phyloP scores from a whole-genome alignment of 2,113 vertebrate species.

The Odontesthes bonariensis region DNA sequence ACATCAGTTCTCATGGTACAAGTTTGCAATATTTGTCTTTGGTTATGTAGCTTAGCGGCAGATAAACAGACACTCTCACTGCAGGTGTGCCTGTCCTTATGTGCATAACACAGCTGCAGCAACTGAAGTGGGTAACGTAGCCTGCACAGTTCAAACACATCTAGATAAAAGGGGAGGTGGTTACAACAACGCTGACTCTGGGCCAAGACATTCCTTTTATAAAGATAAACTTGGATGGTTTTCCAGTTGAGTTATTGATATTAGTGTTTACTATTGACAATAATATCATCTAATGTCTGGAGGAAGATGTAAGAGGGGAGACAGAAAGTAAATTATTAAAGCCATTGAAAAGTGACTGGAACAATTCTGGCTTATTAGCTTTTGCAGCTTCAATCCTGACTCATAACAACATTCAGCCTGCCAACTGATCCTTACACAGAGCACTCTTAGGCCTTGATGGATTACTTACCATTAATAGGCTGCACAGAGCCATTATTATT shows the following conservation, averaged over 20 bases:
- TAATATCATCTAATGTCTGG: not conserved
- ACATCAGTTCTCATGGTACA: slow-evolving; percentile 81
- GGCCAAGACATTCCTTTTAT: slow-evolving; percentile 29
- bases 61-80: slow-evolving; percentile 41
- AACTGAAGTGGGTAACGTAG: slow-evolving; percentile 28
- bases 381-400: slow-evolving; percentile 26
- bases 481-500: slow-evolving; percentile 14
- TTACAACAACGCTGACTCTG: slow-evolving; percentile 46
- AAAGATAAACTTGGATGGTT: not conserved
- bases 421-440: slow-evolving; percentile 31
- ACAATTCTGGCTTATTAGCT: slow-evolving; percentile 22
- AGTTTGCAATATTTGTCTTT: slow-evolving; percentile 78
- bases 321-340: slow-evolving; percentile 19
- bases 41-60: slow-evolving; percentile 58
- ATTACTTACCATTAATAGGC: slow-evolving; percentile 32
- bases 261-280: not conserved
- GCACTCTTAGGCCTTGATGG: not conserved
- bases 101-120: slow-evolving; percentile 61
- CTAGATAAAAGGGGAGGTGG: slow-evolving; percentile 4
- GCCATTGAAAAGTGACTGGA: not conserved
- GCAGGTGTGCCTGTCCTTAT: slow-evolving; percentile 36
- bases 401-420: not conserved
- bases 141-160: slow-evolving; percentile 34
- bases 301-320: not conserved
- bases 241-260: slow-evolving; percentile 3